Base-by-base conservation (phyloP, 2,888 invertebrate genomes). In the Synergus umbraculus region DNA sequence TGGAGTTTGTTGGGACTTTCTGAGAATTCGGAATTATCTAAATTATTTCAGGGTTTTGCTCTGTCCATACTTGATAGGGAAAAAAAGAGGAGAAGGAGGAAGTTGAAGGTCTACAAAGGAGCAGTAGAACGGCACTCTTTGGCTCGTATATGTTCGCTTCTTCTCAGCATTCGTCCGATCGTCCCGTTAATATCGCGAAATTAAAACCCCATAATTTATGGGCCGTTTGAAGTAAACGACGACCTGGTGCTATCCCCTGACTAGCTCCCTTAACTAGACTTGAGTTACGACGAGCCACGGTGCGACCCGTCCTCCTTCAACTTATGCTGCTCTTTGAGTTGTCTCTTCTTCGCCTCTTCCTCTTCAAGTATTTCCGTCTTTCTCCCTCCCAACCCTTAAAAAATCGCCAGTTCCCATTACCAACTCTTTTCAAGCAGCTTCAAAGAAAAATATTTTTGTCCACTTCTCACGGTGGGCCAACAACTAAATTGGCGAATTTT, bases 191-290 rank as follows among this genome's bases (percentile, higher is more conserved):
- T 91, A 89, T 89, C 88, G 89, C 89, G 87, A 91, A 91, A 91
- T 91, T 90, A 89, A 90, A 91, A 89, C 86, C 86, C 87, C 88
- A 87, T 91, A 91, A 92, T 91, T 92, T 92, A 91, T 90, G 89
- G 88, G 88, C 87, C 89, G 89, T 91, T 91, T 89, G 89, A 90
- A 90, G 88, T 88, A 88, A 89, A 89, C 88, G 88, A 87, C 88
- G 90, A 90, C 87, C 88, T 88, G 89, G 90, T 90, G 90, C 89
- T 90, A 91, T 90, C 90, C 90, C 84, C 88, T 91, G 90, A 91
- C 90, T 91, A 88, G 90, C 91, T 91, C 90, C 89, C 91, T 90
- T 91, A 91, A 91, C 91, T 90, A 91, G 91, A 90, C 90, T 90
- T 91, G 91, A 91, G 90, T 91, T 91, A 91, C 91, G 91, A 89